These are phyloP conservation scores for Idris sp. DNA, from an alignment of 1,140 invertebrate genomes.

Conservation along the genomic window DNA sequence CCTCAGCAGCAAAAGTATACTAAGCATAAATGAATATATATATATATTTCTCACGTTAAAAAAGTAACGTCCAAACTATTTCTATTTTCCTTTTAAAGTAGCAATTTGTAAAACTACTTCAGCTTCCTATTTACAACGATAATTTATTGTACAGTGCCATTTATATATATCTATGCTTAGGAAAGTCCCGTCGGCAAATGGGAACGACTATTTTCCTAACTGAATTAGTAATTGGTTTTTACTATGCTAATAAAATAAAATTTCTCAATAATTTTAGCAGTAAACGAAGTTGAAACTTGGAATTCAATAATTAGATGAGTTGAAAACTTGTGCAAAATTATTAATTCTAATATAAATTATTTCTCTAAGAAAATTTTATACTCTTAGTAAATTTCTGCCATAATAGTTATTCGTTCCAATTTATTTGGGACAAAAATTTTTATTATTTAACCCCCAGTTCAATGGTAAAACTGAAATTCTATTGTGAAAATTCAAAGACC, in stretches of 20 bases:
- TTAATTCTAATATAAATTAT: too few species aligned
- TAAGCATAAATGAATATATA: neutral
- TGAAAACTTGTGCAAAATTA: too few species aligned
- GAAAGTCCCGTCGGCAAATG: constrained; percentile 16
- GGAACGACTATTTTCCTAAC: constrained; percentile 21
- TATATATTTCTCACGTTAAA: constrained; percentile 15
- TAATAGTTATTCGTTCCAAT: too few species aligned
- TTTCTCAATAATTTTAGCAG: constrained; percentile 1
- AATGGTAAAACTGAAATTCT: neutral
- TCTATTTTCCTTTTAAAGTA: constrained; percentile 39
- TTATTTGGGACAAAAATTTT: too few species aligned
- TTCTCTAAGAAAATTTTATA: too few species aligned
- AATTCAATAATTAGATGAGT: too few species aligned
- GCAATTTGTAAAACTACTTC: constrained; percentile 33
- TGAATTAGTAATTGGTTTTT: constrained; percentile 12
- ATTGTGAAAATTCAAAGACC: too few species aligned
- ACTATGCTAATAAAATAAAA: constrained; percentile 4
- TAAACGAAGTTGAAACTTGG: too few species aligned
- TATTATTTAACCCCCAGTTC: neutral
- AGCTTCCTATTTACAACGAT: constrained; percentile 27
- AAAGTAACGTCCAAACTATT: constrained; percentile 9
- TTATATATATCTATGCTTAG: constrained; percentile 19
- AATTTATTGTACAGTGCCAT: constrained; percentile 15
- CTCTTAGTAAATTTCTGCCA: too few species aligned
- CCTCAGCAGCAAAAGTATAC: neutral